These are phyloP conservation scores for Stenoptilia bipunctidactyla DNA, from an alignment of 2,888 invertebrate genomes.

Conservation along the genomic window DNA sequence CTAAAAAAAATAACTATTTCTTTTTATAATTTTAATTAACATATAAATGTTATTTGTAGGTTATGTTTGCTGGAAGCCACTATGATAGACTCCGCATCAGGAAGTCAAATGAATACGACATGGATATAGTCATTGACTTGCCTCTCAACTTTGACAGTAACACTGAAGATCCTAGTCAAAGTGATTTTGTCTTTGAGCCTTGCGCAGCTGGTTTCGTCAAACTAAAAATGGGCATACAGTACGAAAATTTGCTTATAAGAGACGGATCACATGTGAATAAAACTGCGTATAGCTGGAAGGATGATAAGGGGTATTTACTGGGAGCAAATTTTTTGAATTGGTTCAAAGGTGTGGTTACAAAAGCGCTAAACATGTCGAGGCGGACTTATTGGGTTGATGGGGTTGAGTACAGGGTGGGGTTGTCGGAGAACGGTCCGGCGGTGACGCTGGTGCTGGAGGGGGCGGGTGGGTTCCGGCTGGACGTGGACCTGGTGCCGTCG, in stretches of 20 bases:
- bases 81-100: conserved; percentile 70
- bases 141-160: conserved; percentile 40
- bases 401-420: conserved; percentile 36
- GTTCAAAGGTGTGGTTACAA: conserved; percentile 64
- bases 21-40: conserved; percentile 1
- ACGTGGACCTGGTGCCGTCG: conserved; percentile 67
- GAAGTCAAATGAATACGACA: conserved; percentile 72
- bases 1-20: no score
- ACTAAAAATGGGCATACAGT: conserved; percentile 43
- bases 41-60: conserved; percentile 20
- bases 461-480: conserved; percentile 32
- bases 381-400: conserved; percentile 28
- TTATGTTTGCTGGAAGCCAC: conserved; percentile 71
- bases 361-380: conserved; percentile 40
- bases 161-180: conserved; percentile 22
- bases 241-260: conserved; percentile 27
- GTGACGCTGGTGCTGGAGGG: conserved; percentile 56
- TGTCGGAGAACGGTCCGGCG: conserved; percentile 62
- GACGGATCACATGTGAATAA: conserved; percentile 38
- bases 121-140: conserved; percentile 66
- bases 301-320: conserved; percentile 43
- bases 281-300: conserved; percentile 44
- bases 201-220: conserved; percentile 55
- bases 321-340: conserved; percentile 59
- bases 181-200: conserved; percentile 42